Percentiles rank a stretch among this genome's conserved stretches.
These are phyloP conservation scores for Leguminivora glycinivorella DNA, from an alignment of 1,140 invertebrate genomes.

Conservation along the genomic window DNA sequence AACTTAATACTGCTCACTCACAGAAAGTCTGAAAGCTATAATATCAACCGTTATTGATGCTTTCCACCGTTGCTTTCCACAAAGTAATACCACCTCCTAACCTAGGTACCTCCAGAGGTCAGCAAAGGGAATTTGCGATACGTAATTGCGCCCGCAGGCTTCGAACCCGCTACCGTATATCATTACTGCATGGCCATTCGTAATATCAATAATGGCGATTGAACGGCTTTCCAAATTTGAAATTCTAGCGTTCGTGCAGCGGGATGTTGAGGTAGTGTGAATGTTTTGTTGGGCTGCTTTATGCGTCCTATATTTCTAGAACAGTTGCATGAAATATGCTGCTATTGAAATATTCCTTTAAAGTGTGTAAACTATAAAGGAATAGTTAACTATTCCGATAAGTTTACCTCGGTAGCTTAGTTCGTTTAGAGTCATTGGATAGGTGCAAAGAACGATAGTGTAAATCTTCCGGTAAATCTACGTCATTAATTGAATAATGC, in stretches of 20 bases:
- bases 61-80: not conserved
- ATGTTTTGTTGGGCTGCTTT: not conserved
- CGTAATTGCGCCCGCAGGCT: conserved; percentile 45
- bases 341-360: not conserved
- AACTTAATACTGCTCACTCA: too few species aligned
- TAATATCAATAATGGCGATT: conserved; percentile 42
- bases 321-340: too few species aligned
- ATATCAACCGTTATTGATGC: too few species aligned
- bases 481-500: too few species aligned
- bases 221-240: conserved; percentile 43
- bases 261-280: not conserved
- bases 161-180: conserved; percentile 46
- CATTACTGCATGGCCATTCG: conserved; percentile 40
- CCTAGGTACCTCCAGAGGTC: conserved; percentile 30
- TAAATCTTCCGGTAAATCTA: too few species aligned
- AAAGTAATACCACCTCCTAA: conserved; percentile 33
- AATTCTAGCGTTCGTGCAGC: conserved; percentile 27
- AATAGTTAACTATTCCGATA: too few species aligned
- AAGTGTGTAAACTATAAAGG: not conserved
- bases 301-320: not conserved
- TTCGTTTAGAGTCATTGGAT: too few species aligned
- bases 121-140: conserved; percentile 42
- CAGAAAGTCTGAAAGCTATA: too few species aligned
- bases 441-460: too few species aligned
- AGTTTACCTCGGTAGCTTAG: too few species aligned